phyloP scores from a whole-genome alignment of 2,797 vertebrate species.

The Strix occidentalis region DNA sequence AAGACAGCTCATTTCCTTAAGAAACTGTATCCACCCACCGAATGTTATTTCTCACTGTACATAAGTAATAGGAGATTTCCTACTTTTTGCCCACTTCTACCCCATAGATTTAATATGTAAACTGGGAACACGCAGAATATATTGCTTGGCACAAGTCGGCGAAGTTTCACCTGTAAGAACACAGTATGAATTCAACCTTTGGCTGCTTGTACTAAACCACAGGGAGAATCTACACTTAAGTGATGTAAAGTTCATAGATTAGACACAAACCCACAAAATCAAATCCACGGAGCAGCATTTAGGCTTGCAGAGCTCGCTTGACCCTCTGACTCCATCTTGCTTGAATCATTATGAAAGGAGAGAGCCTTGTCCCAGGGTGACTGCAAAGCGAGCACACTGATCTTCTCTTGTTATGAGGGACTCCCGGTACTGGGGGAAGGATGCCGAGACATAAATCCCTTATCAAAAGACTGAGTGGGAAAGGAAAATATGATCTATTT shows the following conservation, averaged over 20 bases:
- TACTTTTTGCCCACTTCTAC: constrained; percentile 54
- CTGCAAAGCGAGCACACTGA: neutral
- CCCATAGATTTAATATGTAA: constrained; percentile 66
- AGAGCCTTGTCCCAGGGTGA: neutral
- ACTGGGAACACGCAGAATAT: constrained; percentile 55
- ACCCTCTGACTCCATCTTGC: neutral
- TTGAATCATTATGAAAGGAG: neutral
- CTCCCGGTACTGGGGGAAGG: neutral
- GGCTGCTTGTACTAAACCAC: constrained; percentile 52
- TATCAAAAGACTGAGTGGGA: neutral
- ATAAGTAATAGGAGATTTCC: constrained; percentile 71
- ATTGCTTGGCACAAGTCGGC: constrained; percentile 68
- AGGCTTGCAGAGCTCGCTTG: neutral
- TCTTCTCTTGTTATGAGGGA: neutral
- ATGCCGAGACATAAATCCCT: neutral
- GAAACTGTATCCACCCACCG: constrained; percentile 45
- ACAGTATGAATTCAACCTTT: constrained; percentile 46
- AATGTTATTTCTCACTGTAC: constrained; percentile 45
- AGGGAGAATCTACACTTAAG: constrained; percentile 32
- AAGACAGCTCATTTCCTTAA: constrained; percentile 68
- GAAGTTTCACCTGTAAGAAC: constrained; percentile 65
- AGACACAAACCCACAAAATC: constrained; percentile 30
- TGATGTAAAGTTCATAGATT: constrained; percentile 27
- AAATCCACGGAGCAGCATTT: neutral
- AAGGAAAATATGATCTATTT: neutral